These are phyloP conservation scores for Acronicta psi DNA, from an alignment of 2,888 invertebrate species.

Conservation along the genomic window DNA sequence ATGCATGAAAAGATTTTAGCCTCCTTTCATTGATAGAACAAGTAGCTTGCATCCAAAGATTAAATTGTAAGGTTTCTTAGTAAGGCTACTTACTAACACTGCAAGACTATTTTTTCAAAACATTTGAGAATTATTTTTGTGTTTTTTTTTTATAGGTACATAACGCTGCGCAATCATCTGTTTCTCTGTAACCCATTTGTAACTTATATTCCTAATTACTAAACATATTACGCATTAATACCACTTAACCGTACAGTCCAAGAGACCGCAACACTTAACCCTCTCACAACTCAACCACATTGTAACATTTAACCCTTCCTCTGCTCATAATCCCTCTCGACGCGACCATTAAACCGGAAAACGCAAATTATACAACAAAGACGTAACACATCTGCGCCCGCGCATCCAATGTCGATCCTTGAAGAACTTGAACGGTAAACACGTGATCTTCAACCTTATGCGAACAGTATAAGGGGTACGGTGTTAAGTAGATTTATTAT, in stretches of 20 bases:
- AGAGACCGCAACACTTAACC: constrained; percentile 15
- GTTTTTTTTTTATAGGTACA: too few species aligned
- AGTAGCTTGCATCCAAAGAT: not conserved
- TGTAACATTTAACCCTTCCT: constrained; percentile 72
- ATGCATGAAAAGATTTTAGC: constrained; percentile 1
- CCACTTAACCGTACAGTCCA: constrained; percentile 31
- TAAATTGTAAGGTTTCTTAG: too few species aligned
- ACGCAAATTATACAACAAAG: constrained; percentile 88
- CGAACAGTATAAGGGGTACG: constrained; percentile 55
- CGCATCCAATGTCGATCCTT: constrained; percentile 62
- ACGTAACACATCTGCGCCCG: constrained; percentile 85
- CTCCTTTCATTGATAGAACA: not conserved
- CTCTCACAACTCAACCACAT: constrained; percentile 45
- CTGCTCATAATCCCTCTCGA: constrained; percentile 76
- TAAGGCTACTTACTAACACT: too few species aligned
- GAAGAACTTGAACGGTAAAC: constrained; percentile 29
- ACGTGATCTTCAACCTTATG: constrained; percentile 55
- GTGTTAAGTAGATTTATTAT: constrained; percentile 77
- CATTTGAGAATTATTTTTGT: too few species aligned
- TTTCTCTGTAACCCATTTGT: too few species aligned
- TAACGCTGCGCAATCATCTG: too few species aligned
- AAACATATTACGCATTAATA: constrained; percentile 9
- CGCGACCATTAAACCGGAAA: constrained; percentile 86
- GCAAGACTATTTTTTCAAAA: too few species aligned
- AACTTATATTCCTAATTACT: not conserved